A percentile compares a stretch with the other conserved stretches of the same genome.
These are phyloP conservation scores for Synergus laeviventris DNA, from an alignment of 2,888 invertebrate species.

Conservation along the genomic window DNA sequence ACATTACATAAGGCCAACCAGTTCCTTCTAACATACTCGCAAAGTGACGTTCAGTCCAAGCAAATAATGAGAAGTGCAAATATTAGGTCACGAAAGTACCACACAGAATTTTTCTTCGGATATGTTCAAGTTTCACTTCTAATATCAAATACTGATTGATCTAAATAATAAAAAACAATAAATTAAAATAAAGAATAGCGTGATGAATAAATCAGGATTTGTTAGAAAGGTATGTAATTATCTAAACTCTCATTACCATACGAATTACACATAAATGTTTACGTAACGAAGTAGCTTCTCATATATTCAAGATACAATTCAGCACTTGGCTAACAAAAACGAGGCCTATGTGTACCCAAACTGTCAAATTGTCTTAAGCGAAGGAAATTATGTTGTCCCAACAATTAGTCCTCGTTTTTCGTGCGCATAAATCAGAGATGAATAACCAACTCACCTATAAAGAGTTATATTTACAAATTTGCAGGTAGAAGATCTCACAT, in stretches of 20 bases:
- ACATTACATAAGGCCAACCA: constrained; percentile 26
- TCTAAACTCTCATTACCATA: not conserved
- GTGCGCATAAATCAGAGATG: not conserved
- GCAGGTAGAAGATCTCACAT: not conserved
- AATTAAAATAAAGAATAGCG: not conserved
- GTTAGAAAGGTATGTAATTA: not conserved
- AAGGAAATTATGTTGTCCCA: not conserved
- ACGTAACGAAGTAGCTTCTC: not conserved
- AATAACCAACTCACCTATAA: not conserved
- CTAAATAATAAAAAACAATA: not conserved
- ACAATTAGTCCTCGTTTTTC: constrained; percentile 9
- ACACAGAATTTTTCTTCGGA: too few species aligned
- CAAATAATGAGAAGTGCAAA: constrained; percentile 23
- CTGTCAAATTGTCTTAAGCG: not conserved
- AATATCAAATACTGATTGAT: not conserved
- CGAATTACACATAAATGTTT: not conserved
- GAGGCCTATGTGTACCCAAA: not conserved
- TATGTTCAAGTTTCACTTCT: too few species aligned
- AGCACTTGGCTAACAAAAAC: not conserved
- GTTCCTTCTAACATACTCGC: constrained; percentile 22
- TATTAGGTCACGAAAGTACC: not conserved
- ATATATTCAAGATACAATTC: not conserved
- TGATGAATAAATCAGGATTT: not conserved
- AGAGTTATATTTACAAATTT: not conserved
- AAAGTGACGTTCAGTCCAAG: constrained; percentile 5